Evolutionary conservation across 2,888 invertebrate species (phyloP).

Genomic region (Zaprionus bogoriensis): DNA sequence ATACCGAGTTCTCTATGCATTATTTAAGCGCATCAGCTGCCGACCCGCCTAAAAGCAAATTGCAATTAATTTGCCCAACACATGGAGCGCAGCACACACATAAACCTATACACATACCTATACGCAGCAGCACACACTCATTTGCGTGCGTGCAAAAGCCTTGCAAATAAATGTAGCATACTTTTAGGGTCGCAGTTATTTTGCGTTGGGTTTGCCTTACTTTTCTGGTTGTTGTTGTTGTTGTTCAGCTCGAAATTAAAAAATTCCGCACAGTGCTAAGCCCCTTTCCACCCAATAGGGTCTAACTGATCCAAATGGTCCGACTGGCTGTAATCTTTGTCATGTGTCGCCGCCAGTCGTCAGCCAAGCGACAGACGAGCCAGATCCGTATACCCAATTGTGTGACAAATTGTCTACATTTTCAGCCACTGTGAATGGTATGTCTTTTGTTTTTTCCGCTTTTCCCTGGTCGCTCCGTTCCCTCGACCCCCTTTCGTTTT

Average conservation of each 20-base stretch:
- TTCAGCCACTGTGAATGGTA: slow-evolving; percentile 47
- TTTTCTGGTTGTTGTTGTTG: slow-evolving; percentile 23
- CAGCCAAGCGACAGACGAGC: slow-evolving; percentile 27
- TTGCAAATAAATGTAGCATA: slow-evolving; percentile 42
- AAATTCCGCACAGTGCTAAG: slow-evolving; percentile 64
- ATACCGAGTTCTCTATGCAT: slow-evolving; percentile 42
- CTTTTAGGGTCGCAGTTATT: slow-evolving; percentile 18
- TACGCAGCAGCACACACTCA: neutral
- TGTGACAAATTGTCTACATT: slow-evolving; percentile 72
- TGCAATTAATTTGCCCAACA: slow-evolving; percentile 66
- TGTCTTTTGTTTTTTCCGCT: slow-evolving; percentile 13
- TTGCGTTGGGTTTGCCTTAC: slow-evolving; percentile 2
- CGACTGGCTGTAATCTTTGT: slow-evolving; percentile 47
- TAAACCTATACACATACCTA: neutral
- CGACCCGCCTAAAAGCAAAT: slow-evolving; percentile 37
- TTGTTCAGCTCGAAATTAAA: slow-evolving; percentile 61
- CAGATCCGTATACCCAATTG: slow-evolving; percentile 58
- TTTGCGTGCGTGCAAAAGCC: neutral
- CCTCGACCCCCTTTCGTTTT: too few species aligned
- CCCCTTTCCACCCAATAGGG: neutral
- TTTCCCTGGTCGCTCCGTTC: neutral
- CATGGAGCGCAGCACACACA: slow-evolving; percentile 2
- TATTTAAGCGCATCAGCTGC: slow-evolving; percentile 56
- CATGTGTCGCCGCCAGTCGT: slow-evolving; percentile 54
- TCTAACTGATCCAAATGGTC: neutral